Evolutionary conservation across 2,797 vertebrate genomes (phyloP), one percentile per base, ranked within the genome.

Genomic region (Cyclopterus lumpus): DNA sequence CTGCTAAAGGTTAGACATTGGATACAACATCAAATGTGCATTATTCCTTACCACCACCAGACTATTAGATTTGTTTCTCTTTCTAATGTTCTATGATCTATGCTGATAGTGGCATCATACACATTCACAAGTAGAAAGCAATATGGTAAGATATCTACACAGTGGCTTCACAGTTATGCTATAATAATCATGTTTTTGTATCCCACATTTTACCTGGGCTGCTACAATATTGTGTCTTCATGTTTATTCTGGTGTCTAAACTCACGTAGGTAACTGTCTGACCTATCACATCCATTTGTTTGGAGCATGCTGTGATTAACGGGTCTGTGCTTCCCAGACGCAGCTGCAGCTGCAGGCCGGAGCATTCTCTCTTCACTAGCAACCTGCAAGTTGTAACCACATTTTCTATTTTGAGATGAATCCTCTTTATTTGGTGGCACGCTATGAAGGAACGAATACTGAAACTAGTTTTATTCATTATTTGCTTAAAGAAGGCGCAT

Each of bases 241-340:
- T 83, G 51, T 71, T 60, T 71, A 58, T 54, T 68, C 15, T 53
- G 51, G n/a, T 14, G 48, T 24, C n/a, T 30, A 38, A 77, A 62
- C 44, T 59, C 55, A 55, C 26, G 22, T 30, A 49, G 51, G 63
- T 67, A 71, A 53, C 55, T 30, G 54, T 66, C 40, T 42, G 75
- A 81, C 74, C 72, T 44, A 63, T 61, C 22, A 8, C 67, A 73
- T 64, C 20, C 59, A 57, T 80, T 81, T 82, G 70, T 80, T 68
- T 46, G 32, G 57, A 73, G 49, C 78, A 51, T 54, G 74, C 73
- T 83, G 74, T 81, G 78, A 88, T 79, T 63, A 73, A 80, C 57
- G n/a, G 49, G 55, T 75, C 73, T 77, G 60, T 73, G 62, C n/a
- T 54, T 86, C 59, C 36, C 60, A 84, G 81, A 83, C 77, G 70